Percentiles rank a stretch among this genome's conserved stretches.
Evolutionary conservation across 2,888 invertebrate genomes (phyloP).

Genomic region (Incurvaria masculella): DNA sequence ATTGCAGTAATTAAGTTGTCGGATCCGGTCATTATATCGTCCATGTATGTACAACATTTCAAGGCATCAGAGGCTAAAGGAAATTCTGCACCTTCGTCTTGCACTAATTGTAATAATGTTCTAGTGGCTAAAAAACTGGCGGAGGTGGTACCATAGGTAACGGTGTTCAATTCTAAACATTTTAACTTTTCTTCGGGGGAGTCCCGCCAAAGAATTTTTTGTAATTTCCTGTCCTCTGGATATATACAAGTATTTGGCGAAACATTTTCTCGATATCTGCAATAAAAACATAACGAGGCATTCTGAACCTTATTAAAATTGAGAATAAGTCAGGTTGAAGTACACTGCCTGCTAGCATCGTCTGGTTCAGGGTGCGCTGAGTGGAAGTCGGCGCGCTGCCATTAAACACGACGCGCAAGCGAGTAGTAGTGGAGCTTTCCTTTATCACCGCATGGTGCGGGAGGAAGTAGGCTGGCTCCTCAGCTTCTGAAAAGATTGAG

Average conservation of each 20-base stretch:
- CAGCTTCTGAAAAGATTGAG: conserved; percentile 6
- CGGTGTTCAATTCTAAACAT: conserved; percentile 12
- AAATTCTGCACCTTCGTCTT: too few species aligned
- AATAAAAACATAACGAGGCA: conserved; percentile 15
- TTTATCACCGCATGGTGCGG: conserved; percentile 22
- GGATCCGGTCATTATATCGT: conserved; percentile 18
- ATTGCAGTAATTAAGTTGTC: conserved; percentile 16
- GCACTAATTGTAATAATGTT: conserved; percentile 16
- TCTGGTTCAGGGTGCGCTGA: conserved; percentile 19
- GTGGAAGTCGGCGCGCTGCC: conserved; percentile 16
- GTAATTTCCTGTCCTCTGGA: conserved; percentile 16
- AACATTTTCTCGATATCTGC: conserved; percentile 25
- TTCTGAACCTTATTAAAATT: conserved; percentile 19
- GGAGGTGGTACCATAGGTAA: conserved; percentile 16
- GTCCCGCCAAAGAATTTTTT: conserved; percentile 19
- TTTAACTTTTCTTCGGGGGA: conserved; percentile 8
- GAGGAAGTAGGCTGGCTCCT: conserved; percentile 15
- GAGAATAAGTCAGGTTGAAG: conserved; percentile 20
- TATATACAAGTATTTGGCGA: conserved; percentile 18
- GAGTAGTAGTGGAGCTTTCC: conserved; percentile 18
- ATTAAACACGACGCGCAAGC: conserved; percentile 20
- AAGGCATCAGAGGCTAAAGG: conserved; percentile 16
- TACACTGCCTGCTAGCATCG: conserved; percentile 17
- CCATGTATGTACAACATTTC: conserved; percentile 17
- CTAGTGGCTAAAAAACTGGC: conserved; percentile 18